A percentile compares a stretch with the other conserved stretches of the same genome.
These are phyloP conservation scores for Merluccius polli DNA, from an alignment of 2,797 vertebrate species.

Conservation along the genomic window DNA sequence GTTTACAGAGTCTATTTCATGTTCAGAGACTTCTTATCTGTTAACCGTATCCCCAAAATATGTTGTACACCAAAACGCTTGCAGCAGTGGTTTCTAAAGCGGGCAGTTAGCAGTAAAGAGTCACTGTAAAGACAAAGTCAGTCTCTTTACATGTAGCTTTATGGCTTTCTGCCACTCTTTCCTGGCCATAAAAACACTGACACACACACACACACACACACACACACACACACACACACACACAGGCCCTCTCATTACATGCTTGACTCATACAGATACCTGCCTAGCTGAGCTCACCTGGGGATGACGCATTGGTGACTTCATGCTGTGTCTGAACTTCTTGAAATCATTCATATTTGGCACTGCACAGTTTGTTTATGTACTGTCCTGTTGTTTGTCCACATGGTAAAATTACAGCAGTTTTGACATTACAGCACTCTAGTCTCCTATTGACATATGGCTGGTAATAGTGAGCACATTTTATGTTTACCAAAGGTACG, in stretches of 20 bases:
- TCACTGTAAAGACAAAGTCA: too few species aligned
- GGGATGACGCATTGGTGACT: slow-evolving; percentile 9
- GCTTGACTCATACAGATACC: slow-evolving; percentile 55
- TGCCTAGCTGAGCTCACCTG: slow-evolving; percentile 43
- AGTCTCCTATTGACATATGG: background rate
- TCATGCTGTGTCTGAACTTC: slow-evolving; percentile 1
- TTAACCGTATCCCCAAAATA: background rate
- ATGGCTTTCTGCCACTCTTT: slow-evolving; percentile 6
- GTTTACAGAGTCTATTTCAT: background rate
- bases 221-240: slow-evolving; percentile 13
- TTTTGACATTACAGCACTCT: too few species aligned
- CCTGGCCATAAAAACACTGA: slow-evolving; percentile 36
- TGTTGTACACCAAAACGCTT: background rate
- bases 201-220: slow-evolving; percentile 7
- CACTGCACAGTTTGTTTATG: background rate
- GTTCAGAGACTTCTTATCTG: background rate
- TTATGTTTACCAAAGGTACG: background rate
- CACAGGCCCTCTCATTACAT: slow-evolving; percentile 47
- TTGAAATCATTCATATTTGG: background rate
- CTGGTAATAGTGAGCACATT: background rate
- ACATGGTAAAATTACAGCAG: background rate
- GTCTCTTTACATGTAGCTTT: background rate
- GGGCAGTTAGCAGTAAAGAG: background rate
- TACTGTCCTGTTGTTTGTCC: background rate
- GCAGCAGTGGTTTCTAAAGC: background rate